A percentile compares a stretch with the other conserved stretches of the same genome.
phyloP scores from a whole-genome alignment of 2,888 invertebrate genomes.

The Cryptus armator region DNA sequence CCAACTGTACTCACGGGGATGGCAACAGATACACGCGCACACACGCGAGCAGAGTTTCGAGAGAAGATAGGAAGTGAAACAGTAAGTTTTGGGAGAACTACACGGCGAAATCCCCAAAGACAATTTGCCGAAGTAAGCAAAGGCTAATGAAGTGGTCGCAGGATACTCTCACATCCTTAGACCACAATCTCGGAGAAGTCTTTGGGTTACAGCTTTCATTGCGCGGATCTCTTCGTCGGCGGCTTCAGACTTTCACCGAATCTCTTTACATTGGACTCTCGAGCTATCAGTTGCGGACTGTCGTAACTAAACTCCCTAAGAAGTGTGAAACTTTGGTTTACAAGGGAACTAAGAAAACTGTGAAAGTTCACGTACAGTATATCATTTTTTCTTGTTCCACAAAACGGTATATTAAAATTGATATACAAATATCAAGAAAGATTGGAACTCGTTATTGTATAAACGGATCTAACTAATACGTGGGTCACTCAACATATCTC shows the following conservation, averaged over 20 bases:
- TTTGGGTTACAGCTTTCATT: background rate
- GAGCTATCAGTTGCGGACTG: background rate
- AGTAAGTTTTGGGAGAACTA: slow-evolving; percentile 21
- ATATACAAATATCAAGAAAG: too few relatives aligned
- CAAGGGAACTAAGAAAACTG: too few relatives aligned
- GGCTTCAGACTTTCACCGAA: background rate
- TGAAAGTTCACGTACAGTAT: too few relatives aligned
- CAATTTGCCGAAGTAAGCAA: slow-evolving; percentile 73
- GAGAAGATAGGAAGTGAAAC: slow-evolving; percentile 7
- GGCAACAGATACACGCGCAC: slow-evolving; percentile 2
- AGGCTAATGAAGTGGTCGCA: slow-evolving; percentile 72
- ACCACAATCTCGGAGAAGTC: background rate
- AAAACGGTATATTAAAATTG: too few relatives aligned
- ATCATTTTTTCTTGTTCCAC: too few relatives aligned
- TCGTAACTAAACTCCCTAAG: background rate
- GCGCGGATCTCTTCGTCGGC: background rate
- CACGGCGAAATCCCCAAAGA: slow-evolving; percentile 39
- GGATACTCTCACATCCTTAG: slow-evolving; percentile 30
- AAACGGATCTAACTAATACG: too few relatives aligned
- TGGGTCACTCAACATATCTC: background rate
- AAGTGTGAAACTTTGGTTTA: background rate
- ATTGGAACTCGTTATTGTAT: too few relatives aligned
- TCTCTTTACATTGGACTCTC: background rate
- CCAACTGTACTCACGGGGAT: background rate
- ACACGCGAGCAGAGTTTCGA: slow-evolving; percentile 9